phyloP scores from a whole-genome alignment of 2,113 vertebrate genomes.

The Trochalopteron elliotii region DNA sequence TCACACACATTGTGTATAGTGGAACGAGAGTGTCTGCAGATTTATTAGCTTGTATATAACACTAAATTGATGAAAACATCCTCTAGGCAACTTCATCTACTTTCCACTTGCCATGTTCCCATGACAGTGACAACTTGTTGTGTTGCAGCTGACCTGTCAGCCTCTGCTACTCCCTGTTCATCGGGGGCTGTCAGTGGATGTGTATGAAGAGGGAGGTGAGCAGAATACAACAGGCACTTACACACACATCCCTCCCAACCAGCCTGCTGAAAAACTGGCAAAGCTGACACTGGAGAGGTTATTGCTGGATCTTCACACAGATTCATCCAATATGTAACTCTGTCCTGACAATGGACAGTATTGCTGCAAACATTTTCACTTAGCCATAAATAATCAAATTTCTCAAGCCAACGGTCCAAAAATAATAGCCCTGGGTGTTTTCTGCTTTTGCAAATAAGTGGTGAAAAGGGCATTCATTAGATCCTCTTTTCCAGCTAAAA shows the following conservation, averaged over 20 bases:
- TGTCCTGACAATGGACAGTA: neutral
- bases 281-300: slow-evolving; percentile 30
- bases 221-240: slow-evolving; percentile 33
- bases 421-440: neutral
- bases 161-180: slow-evolving; percentile 54
- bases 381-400: slow-evolving; percentile 18
- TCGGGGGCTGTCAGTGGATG: slow-evolving; percentile 43
- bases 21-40: slow-evolving; percentile 50
- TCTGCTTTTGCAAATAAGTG: slow-evolving; percentile 21
- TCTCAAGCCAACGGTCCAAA: neutral
- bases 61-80: slow-evolving; percentile 69
- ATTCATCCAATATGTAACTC: neutral
- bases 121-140: slow-evolving; percentile 71
- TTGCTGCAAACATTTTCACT: neutral
- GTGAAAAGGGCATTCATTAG: slow-evolving; percentile 6
- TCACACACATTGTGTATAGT: neutral
- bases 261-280: slow-evolving; percentile 10
- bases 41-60: slow-evolving; percentile 67
- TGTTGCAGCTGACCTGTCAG: slow-evolving; percentile 69
- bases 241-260: neutral
- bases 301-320: neutral
- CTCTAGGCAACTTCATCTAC: slow-evolving; percentile 68
- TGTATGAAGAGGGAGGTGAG: slow-evolving; percentile 30
- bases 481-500: neutral
- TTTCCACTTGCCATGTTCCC: slow-evolving; percentile 65